Percentiles rank a stretch among this genome's conserved stretches.
Conservation (phyloP, 2,797 vertebrate genomes). For the Parauchenoglanis punctatus region DNA sequence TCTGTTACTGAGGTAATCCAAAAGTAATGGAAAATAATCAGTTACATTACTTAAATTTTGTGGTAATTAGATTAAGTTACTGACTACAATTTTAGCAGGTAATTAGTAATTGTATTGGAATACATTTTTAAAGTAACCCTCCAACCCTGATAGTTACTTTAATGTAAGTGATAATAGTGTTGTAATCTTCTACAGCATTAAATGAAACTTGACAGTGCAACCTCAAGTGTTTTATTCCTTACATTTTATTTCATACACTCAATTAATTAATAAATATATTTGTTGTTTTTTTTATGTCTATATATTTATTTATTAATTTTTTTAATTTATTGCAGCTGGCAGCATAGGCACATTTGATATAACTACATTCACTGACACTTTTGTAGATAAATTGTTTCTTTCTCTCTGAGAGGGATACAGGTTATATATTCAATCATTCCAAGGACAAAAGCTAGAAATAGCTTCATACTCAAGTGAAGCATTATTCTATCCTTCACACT, state of each 20-base stretch:
- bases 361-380: constrained; percentile 44
- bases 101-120: too few relatives aligned
- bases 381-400: constrained; percentile 41
- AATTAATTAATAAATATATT: background rate
- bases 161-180: background rate
- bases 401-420: constrained; percentile 23
- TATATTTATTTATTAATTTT: background rate
- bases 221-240: background rate
- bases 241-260: background rate
- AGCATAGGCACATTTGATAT: constrained; percentile 37
- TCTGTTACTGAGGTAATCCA: too few relatives aligned
- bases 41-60: too few relatives aligned
- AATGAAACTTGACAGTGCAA: background rate
- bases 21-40: too few relatives aligned
- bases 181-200: background rate
- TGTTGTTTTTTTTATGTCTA: background rate
- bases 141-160: background rate
- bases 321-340: background rate
- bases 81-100: too few relatives aligned
- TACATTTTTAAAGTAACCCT: too few relatives aligned
- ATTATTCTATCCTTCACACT: constrained; percentile 28
- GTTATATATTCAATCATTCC: constrained; percentile 19
- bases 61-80: too few relatives aligned
- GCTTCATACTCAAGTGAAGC: background rate
- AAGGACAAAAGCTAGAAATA: constrained; percentile 45